These are phyloP conservation scores for Branchinecta sandiegonensis DNA, from an alignment of 2,888 invertebrate species.

Conservation along the genomic window DNA sequence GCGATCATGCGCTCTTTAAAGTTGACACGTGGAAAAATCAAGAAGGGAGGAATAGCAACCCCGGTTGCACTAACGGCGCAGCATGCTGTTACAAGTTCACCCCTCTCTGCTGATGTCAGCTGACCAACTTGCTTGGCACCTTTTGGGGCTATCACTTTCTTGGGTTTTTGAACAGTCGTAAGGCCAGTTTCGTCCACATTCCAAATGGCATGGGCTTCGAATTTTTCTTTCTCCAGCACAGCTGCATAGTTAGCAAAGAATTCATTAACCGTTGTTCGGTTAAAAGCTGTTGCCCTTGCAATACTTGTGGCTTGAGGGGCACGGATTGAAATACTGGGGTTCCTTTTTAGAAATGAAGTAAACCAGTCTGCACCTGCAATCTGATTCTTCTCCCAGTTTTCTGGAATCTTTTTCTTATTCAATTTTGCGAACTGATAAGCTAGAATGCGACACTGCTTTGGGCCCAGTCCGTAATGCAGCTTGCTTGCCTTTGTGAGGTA, in stretches of 20 bases:
- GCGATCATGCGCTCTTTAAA: slow-evolving; percentile 18
- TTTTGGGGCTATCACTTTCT: slow-evolving; percentile 17
- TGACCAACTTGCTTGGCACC: slow-evolving; percentile 18
- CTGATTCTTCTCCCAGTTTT: slow-evolving; percentile 1
- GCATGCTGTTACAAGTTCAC: slow-evolving; percentile 19
- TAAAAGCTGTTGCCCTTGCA: slow-evolving; percentile 10
- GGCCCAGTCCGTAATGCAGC: slow-evolving; percentile 11
- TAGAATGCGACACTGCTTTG: background rate
- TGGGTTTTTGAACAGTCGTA: slow-evolving; percentile 10
- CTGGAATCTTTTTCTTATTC: no score
- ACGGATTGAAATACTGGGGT: slow-evolving; percentile 11
- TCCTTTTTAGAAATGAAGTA: background rate
- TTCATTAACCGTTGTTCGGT: background rate
- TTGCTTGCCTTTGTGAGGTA: background rate
- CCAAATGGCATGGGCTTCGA: background rate
- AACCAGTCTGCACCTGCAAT: slow-evolving; percentile 16
- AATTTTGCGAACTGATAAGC: background rate
- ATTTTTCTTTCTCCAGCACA: background rate
- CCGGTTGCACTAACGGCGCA: slow-evolving; percentile 18
- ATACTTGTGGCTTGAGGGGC: slow-evolving; percentile 18
- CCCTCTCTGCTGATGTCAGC: slow-evolving; percentile 20
- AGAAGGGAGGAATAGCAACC: slow-evolving; percentile 12
- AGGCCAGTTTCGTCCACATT: slow-evolving; percentile 18
- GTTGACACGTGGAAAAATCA: slow-evolving; percentile 18
- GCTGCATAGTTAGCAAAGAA: slow-evolving; percentile 10